These are phyloP conservation scores for Bombus sylvicola DNA, from an alignment of 1,140 invertebrate species.

Conservation along the genomic window DNA sequence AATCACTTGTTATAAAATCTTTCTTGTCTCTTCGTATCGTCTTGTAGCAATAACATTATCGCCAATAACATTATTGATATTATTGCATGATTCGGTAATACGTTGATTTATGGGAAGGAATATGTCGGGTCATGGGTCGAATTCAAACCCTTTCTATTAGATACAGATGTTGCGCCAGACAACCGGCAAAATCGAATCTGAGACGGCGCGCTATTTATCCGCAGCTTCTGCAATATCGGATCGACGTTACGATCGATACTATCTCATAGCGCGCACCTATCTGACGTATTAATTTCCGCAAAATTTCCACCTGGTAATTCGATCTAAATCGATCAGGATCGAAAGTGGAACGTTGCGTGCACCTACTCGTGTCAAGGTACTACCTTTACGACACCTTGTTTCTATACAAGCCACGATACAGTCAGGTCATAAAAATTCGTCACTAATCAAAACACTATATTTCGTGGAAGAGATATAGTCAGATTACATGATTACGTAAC, in stretches of 20 bases:
- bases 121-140: neutral
- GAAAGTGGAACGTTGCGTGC: conserved; percentile 27
- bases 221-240: conserved; percentile 32
- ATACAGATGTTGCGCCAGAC: conserved; percentile 8
- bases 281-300: conserved; percentile 49
- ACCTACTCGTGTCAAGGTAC: neutral
- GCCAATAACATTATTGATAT: neutral
- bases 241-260: conserved; percentile 21
- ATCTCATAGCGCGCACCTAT: conserved; percentile 2
- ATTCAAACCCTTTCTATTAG: neutral
- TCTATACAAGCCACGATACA: too few species aligned
- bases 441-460: neutral
- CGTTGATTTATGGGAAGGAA: neutral
- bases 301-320: conserved; percentile 41
- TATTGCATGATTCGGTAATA: neutral
- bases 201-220: conserved; percentile 24
- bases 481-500: neutral
- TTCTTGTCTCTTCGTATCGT: neutral
- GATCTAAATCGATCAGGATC: conserved; percentile 43
- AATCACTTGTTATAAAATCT: neutral
- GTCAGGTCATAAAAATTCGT: neutral
- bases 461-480: neutral
- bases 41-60: neutral
- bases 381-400: neutral
- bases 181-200: conserved; percentile 20